Base-by-base conservation (phyloP, 1,140 invertebrate genomes). In the Condylostylus longicornis region DNA sequence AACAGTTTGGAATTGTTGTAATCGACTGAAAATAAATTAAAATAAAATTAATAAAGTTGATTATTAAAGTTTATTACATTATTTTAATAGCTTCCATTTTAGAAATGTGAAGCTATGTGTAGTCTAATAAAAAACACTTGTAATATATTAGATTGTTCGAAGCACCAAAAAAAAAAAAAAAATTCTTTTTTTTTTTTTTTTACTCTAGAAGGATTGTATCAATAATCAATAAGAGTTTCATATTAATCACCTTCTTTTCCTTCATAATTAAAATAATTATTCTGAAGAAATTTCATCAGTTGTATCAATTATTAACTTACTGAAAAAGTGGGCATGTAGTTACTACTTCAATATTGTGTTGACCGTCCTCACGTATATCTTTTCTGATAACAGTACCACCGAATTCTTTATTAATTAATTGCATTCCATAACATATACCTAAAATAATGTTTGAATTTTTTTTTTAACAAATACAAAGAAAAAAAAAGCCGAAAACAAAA, bases 381-480 rank as follows among this genome's bases (percentile, higher is more conserved):
- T 89, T 91, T 46, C 79, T 72, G 8, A 77, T 64, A 25, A 98
- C 87, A 4, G 77, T 79, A n/a, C 95, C 95, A 8, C 87, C 88
- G 61, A 94, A 96, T 62, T 95, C 87, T 66, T 96, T 96, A 62
- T 98, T 98, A 65, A 99, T 77, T 79, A 98, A 84, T 69, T 98
- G 94, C 82, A 98, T 91, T 28, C 95, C 95, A 69, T 98, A 99
- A 65, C 95, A 99, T 53, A 99, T 98, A 45, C 83, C 83, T 76
- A 47, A n/a, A n/a, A n/a, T n/a, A n/a, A n/a, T n/a, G n/a, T n/a
- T n/a, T n/a, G n/a, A n/a, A n/a, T n/a, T n/a, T n/a, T n/a, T n/a
- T n/a, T n/a, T n/a, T n/a, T n/a, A n/a, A n/a, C n/a, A n/a, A n/a
- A 7, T 13, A 17, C 6, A 31, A 31, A 17, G 13, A 31, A 7